Evolutionary conservation across 2,797 vertebrate species (phyloP).

Genomic region (Malacoctenus gilli): DNA sequence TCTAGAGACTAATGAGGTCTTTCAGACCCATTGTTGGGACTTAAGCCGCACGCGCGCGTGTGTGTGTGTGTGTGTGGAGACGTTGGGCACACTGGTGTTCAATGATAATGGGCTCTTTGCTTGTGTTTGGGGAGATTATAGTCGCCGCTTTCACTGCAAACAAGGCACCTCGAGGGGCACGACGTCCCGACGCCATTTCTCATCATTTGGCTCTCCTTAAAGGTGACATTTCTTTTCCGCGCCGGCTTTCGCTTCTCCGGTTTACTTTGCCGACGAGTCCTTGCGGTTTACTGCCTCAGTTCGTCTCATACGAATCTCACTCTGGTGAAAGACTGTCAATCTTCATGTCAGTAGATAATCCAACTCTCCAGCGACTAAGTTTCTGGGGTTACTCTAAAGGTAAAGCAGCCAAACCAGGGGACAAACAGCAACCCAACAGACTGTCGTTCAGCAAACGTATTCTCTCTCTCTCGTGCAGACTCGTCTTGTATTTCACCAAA

Average conservation of each 20-base stretch:
- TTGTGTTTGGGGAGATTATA: slow-evolving; percentile 73
- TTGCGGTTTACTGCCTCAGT: slow-evolving; percentile 16
- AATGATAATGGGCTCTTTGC: slow-evolving; percentile 68
- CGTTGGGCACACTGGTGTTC: slow-evolving; percentile 41
- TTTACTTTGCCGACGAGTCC: slow-evolving; percentile 5
- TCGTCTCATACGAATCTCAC: slow-evolving; percentile 33
- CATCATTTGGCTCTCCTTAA: slow-evolving; percentile 25
- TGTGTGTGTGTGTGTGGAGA: slow-evolving; percentile 21
- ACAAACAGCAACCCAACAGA: too few species aligned
- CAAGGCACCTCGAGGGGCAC: slow-evolving; percentile 46
- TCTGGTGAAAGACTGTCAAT: slow-evolving; percentile 31
- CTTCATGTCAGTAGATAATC: slow-evolving; percentile 43
- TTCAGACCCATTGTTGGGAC: slow-evolving; percentile 71
- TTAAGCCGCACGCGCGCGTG: slow-evolving; percentile 51
- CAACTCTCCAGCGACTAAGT: slow-evolving; percentile 26
- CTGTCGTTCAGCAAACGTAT: too few species aligned
- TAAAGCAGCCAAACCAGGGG: slow-evolving; percentile 33
- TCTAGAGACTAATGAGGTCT: slow-evolving; percentile 76
- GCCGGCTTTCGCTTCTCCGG: slow-evolving; percentile 24
- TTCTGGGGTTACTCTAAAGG: slow-evolving; percentile 24
- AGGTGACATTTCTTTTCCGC: slow-evolving; percentile 5
- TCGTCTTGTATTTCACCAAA: slow-evolving; percentile 34
- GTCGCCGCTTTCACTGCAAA: slow-evolving; percentile 66
- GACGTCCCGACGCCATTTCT: slow-evolving; percentile 32
- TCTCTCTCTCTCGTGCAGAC: slow-evolving; percentile 30